Evolutionary conservation across 2,113 vertebrate genomes (phyloP).

Genomic region (Syngnathus typhle): DNA sequence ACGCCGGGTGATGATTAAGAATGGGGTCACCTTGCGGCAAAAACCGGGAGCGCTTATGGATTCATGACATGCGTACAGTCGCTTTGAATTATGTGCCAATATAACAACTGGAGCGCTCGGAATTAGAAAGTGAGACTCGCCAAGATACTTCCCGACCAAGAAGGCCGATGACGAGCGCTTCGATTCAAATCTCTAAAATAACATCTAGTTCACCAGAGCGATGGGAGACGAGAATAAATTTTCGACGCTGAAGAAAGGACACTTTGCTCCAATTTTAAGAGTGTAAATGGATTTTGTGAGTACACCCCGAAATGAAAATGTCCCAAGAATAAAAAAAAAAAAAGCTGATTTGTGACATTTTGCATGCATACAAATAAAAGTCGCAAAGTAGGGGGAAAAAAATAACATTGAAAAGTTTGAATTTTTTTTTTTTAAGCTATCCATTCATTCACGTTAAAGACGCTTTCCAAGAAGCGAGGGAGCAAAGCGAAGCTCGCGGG

Average conservation of each 20-base stretch:
- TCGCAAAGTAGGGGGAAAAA: neutral
- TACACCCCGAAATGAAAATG: neutral
- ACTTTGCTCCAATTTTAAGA: no score
- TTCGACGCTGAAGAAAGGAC: no score
- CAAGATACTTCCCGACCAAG: slow-evolving; percentile 17
- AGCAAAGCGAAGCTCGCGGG: neutral
- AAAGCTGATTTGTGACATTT: neutral
- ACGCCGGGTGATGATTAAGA: slow-evolving; percentile 59
- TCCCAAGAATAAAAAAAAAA: neutral
- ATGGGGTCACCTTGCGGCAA: slow-evolving; percentile 57
- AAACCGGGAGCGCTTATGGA: slow-evolving; percentile 58
- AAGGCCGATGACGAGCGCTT: neutral
- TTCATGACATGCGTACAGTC: slow-evolving; percentile 56
- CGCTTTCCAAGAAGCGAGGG: neutral
- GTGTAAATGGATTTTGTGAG: neutral
- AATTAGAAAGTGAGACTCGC: slow-evolving; percentile 32
- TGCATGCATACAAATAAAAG: neutral
- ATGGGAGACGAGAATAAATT: no score
- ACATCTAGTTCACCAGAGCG: no score
- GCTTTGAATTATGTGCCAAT: slow-evolving; percentile 24
- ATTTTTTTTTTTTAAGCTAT: neutral
- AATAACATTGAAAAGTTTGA: neutral
- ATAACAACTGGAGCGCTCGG: slow-evolving; percentile 20
- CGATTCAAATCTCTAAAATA: no score
- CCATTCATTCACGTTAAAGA: neutral